phyloP scores from a whole-genome alignment of 2,888 invertebrate species.

The Lacanobia oleracea region DNA sequence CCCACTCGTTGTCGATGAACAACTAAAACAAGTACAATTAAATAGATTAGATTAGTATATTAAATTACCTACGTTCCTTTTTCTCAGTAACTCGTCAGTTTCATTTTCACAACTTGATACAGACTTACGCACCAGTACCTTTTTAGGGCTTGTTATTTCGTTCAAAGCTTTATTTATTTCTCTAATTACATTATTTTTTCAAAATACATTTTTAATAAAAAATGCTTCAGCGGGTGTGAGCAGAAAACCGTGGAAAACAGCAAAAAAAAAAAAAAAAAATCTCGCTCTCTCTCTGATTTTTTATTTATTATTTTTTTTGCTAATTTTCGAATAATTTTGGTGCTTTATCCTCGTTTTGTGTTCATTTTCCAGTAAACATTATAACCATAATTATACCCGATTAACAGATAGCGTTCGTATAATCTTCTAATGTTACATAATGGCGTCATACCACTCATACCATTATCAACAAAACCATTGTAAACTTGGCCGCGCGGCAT shows the following conservation, averaged over 20 bases:
- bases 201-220: not conserved
- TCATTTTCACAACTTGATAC: too few species aligned
- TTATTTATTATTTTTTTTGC: too few species aligned
- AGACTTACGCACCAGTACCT: too few species aligned
- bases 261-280: too few species aligned
- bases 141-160: too few species aligned
- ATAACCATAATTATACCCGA: not conserved
- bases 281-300: too few species aligned
- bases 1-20: conserved; percentile 86
- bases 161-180: not conserved
- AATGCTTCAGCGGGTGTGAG: too few species aligned
- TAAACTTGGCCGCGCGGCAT: not conserved
- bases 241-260: too few species aligned
- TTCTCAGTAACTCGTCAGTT: too few species aligned
- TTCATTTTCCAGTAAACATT: not conserved
- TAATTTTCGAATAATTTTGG: too few species aligned
- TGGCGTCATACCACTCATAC: not conserved
- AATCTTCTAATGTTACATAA: conserved; percentile 11
- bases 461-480: not conserved
- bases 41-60: not conserved
- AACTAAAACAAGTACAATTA: conserved; percentile 67
- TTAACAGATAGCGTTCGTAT: not conserved
- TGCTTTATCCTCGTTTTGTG: too few species aligned
- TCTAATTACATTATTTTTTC: not conserved
- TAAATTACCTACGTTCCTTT: too few species aligned